These are phyloP conservation scores for Tipula unca DNA, from an alignment of 2,888 invertebrate species.

Conservation along the genomic window DNA sequence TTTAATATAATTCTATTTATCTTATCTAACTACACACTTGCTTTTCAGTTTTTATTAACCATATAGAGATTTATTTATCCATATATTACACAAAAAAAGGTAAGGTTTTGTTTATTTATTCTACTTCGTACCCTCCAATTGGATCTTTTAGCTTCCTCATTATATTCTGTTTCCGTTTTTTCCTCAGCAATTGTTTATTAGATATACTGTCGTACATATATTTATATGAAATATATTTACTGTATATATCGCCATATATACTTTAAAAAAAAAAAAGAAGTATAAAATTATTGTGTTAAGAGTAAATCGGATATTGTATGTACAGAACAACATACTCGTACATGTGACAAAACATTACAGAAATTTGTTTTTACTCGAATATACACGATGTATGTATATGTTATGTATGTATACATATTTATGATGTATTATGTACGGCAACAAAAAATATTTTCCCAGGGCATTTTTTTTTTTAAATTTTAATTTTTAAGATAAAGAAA, in stretches of 20 bases:
- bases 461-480: background rate
- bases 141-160: conserved; percentile 25
- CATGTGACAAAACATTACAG: background rate
- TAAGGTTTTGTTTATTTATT: conserved; percentile 15
- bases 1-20: background rate
- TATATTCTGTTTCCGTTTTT: conserved; percentile 26
- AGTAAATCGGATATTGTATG: background rate
- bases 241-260: conserved; percentile 16
- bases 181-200: conserved; percentile 18
- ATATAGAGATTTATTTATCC: background rate
- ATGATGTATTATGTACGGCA: background rate
- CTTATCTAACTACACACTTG: background rate
- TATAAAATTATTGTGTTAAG: background rate
- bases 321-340: background rate
- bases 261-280: conserved; percentile 18
- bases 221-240: background rate
- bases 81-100: background rate
- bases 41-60: background rate
- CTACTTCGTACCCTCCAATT: background rate
- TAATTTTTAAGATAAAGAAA: background rate
- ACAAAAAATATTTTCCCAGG: background rate
- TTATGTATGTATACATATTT: background rate
- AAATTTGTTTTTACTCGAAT: background rate
- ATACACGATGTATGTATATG: background rate
- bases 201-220: background rate